Evolutionary conservation across 30 jellyfish, hydroid and myxozoan genomes (phyloP).

Genomic region (Nemopilema nomurai): DNA sequence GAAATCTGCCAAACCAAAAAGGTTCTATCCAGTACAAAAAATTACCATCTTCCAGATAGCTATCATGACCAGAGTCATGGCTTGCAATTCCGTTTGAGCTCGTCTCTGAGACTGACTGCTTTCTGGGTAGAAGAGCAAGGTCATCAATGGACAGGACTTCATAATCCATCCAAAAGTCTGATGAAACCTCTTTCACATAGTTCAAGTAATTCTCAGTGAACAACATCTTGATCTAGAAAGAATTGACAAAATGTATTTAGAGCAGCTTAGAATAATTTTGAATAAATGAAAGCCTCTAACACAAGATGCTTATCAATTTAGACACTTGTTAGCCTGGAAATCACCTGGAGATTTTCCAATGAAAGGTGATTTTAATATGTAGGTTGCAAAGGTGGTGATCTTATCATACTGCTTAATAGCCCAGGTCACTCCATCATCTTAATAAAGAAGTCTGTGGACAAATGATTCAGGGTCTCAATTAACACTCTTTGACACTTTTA

Average conservation of each 20-base stretch:
- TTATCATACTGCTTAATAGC: background rate
- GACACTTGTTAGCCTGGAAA: background rate
- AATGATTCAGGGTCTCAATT: no score
- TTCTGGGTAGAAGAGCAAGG: constrained; percentile 57
- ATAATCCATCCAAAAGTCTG: constrained; percentile 10
- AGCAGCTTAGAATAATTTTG: background rate
- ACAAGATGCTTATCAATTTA: background rate
- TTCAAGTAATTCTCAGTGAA: constrained; percentile 48
- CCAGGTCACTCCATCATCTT: background rate
- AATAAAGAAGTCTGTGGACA: no score
- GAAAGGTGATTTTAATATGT: background rate
- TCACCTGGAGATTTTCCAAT: background rate
- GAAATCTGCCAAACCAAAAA: no score
- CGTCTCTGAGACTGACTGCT: constrained; percentile 45
- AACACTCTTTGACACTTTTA: no score
- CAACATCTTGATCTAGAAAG: constrained; percentile 13
- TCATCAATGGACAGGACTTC: constrained; percentile 52
- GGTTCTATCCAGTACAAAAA: background rate
- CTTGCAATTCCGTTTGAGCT: constrained; percentile 59
- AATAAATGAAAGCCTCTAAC: background rate
- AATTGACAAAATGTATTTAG: background rate
- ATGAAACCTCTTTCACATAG: constrained; percentile 25
- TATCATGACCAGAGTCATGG: constrained; percentile 77
- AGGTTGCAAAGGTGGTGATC: background rate
- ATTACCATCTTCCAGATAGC: constrained; percentile 73